phyloP scores from a whole-genome alignment of 2,888 invertebrate species.

The Lymantria monacha region DNA sequence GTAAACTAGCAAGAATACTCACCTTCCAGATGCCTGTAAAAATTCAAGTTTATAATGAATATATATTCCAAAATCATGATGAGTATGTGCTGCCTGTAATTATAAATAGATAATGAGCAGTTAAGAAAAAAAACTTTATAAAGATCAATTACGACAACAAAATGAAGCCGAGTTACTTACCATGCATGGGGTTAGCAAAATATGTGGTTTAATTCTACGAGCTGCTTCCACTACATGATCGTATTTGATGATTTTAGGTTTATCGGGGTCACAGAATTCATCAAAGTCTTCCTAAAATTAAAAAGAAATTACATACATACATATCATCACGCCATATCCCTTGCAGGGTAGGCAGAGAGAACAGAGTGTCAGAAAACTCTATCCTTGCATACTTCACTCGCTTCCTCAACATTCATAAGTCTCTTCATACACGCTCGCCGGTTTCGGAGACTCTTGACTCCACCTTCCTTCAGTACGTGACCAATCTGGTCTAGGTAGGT shows the following conservation, averaged over 20 bases:
- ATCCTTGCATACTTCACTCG: too few species aligned
- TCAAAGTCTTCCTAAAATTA: conserved; percentile 66
- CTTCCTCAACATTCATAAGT: too few species aligned
- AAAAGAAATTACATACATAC: neutral
- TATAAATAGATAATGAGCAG: too few species aligned
- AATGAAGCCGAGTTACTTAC: conserved; percentile 53
- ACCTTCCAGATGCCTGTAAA: conserved; percentile 57
- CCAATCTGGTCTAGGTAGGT: too few species aligned
- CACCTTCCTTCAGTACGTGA: too few species aligned
- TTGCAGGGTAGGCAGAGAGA: too few species aligned
- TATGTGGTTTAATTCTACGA: conserved; percentile 35
- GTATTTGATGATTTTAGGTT: conserved; percentile 52
- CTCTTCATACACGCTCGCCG: too few species aligned
- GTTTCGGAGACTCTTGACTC: too few species aligned
- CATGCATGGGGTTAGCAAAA: conserved; percentile 51
- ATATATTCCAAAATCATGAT: conserved; percentile 47
- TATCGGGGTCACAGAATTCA: conserved; percentile 65
- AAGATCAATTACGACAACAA: too few species aligned
- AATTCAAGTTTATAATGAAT: conserved; percentile 55
- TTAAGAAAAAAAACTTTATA: too few species aligned
- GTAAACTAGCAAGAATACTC: conserved; percentile 1
- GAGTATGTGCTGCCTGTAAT: conserved; percentile 56
- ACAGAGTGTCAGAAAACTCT: too few species aligned
- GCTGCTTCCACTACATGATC: conserved; percentile 53
- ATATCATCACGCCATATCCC: too few species aligned